Evolutionary conservation across 2,797 vertebrate species (phyloP), one percentile per base, ranked within the genome.

Genomic region (Heliangelus exortis): DNA sequence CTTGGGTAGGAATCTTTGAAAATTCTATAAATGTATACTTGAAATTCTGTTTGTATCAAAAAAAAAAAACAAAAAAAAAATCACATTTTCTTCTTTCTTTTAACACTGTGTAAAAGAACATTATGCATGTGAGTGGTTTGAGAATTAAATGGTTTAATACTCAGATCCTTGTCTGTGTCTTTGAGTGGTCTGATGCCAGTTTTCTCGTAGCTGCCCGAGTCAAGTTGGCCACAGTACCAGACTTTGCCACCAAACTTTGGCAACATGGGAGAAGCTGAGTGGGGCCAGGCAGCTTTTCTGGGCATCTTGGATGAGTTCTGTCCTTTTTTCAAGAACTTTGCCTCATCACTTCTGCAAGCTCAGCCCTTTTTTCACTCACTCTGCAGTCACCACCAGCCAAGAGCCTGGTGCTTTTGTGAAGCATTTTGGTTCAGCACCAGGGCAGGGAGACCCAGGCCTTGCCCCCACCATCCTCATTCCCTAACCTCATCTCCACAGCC

Each of bases 91-190:
- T 95, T 97, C 97, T 98, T 98, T 97, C 97, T 98, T 98, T 98
- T 98, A 98, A 98, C 98, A 98, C 98, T 98, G 98, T 98, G 96
- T 98, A 98, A 97, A 97, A 98, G 97, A 98, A 97, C 95, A 98
- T 98, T 98, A 98, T 98, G 98, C 98, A 98, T 98, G 98, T 98
- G 97, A 97, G 97, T 98, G 97, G 97, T 98, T 97, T 98, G 97
- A 98, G 96, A 98, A 98, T 97, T 98, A 98, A 98, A 98, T 97
- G 95, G 92, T 98, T 98, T 98, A 98, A 98, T 98, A 98, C 93
- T 97, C 97, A 96, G 31, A 43, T 90, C 71, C 36, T 92, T 19
- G 61, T 87, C 62, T 51, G 59, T 95, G 92, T 96, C 75, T 90
- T 81, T 41, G 23, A 14, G 43, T 22, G 45, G 6, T 76, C 33